Percentiles rank a stretch among this genome's conserved stretches.
Conservation (phyloP, 2,113 vertebrate genomes). For the human region DNA sequence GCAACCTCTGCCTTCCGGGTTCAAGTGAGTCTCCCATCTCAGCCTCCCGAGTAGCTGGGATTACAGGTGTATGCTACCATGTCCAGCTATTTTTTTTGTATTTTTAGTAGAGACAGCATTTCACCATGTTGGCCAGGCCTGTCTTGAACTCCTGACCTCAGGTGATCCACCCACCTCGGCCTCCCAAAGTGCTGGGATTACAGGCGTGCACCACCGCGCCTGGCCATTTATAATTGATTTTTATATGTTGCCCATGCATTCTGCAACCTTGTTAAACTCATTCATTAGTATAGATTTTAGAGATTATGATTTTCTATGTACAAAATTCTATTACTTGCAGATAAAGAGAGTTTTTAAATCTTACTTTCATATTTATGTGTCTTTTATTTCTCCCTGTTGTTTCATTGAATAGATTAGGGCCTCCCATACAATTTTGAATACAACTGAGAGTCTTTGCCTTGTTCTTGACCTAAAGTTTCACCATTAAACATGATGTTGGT, state of each 20-base stretch:
- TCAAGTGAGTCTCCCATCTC: no score
- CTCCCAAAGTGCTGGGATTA: no score
- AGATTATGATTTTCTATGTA: not conserved
- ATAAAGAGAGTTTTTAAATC: not conserved
- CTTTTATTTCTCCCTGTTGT: not conserved
- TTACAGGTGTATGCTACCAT: no score
- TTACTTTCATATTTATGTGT: not conserved
- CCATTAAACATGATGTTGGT: not conserved
- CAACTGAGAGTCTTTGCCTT: not conserved
- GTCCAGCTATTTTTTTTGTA: no score
- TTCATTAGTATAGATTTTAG: not conserved
- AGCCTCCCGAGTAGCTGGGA: no score
- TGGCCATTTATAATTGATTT: no score
- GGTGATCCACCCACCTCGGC: no score
- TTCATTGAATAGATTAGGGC: not conserved
- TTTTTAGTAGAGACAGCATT: no score
- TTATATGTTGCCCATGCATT: not conserved
- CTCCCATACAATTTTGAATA: not conserved
- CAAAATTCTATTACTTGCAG: not conserved
- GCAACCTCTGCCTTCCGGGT: no score
- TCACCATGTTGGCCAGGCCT: no score
- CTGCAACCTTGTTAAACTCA: not conserved
- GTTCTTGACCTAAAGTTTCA: not conserved
- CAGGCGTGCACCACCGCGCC: no score
- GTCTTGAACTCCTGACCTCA: no score